Evolutionary conservation across 2,797 vertebrate species (phyloP).

Genomic region (Poliocrania exsul): DNA sequence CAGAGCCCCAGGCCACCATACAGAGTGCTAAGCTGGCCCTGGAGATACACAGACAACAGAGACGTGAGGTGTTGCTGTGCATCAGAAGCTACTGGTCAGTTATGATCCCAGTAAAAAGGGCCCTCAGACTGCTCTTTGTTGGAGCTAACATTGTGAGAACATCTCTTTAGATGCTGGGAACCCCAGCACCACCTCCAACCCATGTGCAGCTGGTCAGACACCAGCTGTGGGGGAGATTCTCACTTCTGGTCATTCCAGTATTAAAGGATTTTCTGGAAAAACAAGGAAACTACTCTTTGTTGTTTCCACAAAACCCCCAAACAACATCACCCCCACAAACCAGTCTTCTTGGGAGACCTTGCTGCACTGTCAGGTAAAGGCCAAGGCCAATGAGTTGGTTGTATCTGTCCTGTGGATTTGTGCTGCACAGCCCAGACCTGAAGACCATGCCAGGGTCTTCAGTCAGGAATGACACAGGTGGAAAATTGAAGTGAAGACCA

Average conservation of each 20-base stretch:
- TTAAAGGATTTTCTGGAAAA: background rate
- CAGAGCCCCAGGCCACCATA: background rate
- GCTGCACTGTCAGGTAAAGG: background rate
- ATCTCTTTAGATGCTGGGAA: background rate
- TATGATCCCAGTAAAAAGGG: background rate
- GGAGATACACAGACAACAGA: background rate
- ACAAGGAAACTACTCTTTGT: background rate
- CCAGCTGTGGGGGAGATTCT: background rate
- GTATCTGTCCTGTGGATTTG: background rate
- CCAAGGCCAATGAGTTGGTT: rapidly evolving
- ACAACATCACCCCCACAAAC: too few species aligned
- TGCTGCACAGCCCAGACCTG: background rate
- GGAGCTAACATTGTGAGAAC: background rate
- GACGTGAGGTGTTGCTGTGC: background rate
- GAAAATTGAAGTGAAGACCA: background rate
- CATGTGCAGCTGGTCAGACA: background rate
- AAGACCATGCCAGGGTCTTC: background rate
- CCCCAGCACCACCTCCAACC: background rate
- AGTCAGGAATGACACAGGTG: background rate
- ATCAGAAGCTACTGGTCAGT: background rate
- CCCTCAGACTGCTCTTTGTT: background rate
- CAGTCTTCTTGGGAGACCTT: background rate
- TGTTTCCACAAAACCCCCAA: background rate
- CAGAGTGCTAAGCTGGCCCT: background rate
- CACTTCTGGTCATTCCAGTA: background rate